Base-by-base conservation (phyloP, 2,113 vertebrate genomes). In the Burhinus oedicnemus region DNA sequence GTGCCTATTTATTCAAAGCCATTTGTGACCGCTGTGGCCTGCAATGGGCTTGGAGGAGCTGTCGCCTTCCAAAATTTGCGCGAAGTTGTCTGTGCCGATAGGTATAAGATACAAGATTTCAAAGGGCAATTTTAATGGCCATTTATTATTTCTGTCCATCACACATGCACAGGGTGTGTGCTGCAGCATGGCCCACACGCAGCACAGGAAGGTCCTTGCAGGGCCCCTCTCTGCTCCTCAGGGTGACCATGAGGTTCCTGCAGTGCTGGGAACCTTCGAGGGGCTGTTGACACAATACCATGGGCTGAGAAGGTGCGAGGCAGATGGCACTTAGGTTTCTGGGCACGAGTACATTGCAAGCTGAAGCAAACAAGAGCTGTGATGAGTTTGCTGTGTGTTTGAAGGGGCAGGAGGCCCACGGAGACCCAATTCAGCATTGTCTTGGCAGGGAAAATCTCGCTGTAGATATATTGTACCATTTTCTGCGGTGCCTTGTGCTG, bases 371-470 rank as follows among this genome's bases (percentile, higher is more conserved):
- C 54, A 54, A 62, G 81, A 70, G 36, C 57, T 81, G 64, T 34
- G 87, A 54, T 89, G 64, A 64, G 55, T 76, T 83, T 71, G 34
- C 38, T 49, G 40, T 27, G 49, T 66, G 81, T 89, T 84, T 82
- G 70, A 81, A 86, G 76, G 83, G 76, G 58, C 44, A 83, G 58
- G 27, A 95, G 21, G 58, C 49, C 54, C 83, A 44, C 8, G 22
- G 30, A 93, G 86, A 77, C 83, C 55, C 38, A 55, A 10, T 61
- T 81, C 80, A 52, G 64, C 27, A 45, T 42, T 74, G 42, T 30
- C 83, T 86, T 95, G 94, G 89, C 83, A 92, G 51, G 10, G 45
- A 72, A 61, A 71, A 54, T 38, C 68, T 90, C 25, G 3, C 49
- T 81, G 64, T 92, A n/a, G 89, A 57, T 74, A 27, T 21, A 30